Percentiles rank a stretch among this genome's conserved stretches.
These are phyloP conservation scores for Lagopus muta DNA, from an alignment of 2,113 vertebrate species.

Conservation along the genomic window DNA sequence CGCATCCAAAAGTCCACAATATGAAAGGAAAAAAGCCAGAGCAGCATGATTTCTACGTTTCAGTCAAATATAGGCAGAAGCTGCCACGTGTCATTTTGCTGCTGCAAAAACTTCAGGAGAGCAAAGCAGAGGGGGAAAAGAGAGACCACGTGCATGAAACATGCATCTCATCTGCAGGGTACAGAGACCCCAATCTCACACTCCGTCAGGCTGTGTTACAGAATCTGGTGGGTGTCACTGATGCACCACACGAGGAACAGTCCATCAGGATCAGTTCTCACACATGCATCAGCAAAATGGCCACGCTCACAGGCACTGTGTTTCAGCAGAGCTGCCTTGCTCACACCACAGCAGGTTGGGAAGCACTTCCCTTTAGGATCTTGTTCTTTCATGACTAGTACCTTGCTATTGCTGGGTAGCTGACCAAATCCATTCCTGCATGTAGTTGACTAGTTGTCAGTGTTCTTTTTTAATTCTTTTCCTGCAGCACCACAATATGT, in stretches of 20 bases:
- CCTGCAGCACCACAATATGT: not conserved
- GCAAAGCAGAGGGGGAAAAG: not conserved
- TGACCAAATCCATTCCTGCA: not conserved
- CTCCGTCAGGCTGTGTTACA: not conserved
- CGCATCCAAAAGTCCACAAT: not conserved
- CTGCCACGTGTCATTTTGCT: not conserved
- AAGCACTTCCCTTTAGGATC: not conserved
- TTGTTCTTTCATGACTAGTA: not conserved
- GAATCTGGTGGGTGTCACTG: not conserved
- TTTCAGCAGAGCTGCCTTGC: not conserved
- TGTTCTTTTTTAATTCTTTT: not conserved
- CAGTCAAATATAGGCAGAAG: not conserved
- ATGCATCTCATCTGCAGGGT: accelerated
- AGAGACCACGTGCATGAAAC: not conserved
- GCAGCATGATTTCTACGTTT: not conserved
- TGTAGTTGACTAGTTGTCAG: not conserved
- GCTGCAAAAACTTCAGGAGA: not conserved
- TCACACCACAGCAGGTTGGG: not conserved
- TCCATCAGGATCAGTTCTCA: not conserved
- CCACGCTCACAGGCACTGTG: not conserved
- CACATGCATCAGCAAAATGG: not conserved
- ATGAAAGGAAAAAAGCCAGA: not conserved
- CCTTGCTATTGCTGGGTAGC: not conserved
- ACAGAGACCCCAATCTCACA: not conserved
- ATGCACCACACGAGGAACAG: accelerated